Conservation (phyloP, 2,888 invertebrate genomes). For the Cecidostiba fungosa region DNA sequence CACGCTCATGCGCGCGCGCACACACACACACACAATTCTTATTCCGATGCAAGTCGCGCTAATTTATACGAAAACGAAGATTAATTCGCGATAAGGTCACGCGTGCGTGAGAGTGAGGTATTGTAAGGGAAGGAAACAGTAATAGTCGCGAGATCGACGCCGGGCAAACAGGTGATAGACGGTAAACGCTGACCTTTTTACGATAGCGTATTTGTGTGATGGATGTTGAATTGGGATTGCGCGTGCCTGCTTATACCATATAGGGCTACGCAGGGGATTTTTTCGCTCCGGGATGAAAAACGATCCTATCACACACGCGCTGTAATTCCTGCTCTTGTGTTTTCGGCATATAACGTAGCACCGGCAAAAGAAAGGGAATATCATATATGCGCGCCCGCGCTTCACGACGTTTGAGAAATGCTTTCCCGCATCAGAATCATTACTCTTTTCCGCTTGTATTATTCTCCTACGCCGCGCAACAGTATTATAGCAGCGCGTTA, state of each 20-base stretch:
- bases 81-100: neutral
- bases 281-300: neutral
- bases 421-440: neutral
- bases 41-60: neutral
- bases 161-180: slow-evolving; percentile 21
- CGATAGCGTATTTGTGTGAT: slow-evolving; percentile 4
- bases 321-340: slow-evolving; percentile 2
- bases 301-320: neutral
- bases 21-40: neutral
- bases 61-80: slow-evolving; percentile 1
- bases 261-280: neutral
- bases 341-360: neutral
- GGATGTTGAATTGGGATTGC: slow-evolving; percentile 5
- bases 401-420: neutral
- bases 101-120: neutral
- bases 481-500: neutral
- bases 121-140: neutral
- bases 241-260: neutral
- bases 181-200: slow-evolving; percentile 19
- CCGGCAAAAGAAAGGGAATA: neutral
- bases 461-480: neutral
- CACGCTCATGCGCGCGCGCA: neutral
- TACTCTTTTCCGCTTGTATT: neutral
- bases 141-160: neutral
- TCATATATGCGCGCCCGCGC: too few species aligned